Evolutionary conservation across 2,113 vertebrate genomes (phyloP).

Genomic region (Thryonomys swinderianus): DNA sequence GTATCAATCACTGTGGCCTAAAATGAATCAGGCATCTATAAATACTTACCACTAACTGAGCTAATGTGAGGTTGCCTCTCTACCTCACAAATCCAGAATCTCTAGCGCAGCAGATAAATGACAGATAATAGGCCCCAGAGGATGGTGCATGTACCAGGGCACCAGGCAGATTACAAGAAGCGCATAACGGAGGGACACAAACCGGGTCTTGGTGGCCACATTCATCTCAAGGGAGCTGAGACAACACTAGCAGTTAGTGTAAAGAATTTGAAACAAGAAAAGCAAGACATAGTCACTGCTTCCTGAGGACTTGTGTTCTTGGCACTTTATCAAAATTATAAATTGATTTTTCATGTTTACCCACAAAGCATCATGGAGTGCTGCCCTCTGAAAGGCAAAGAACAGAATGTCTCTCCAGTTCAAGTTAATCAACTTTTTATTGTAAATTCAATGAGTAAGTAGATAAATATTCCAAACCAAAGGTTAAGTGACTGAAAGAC

Average conservation of each 20-base stretch:
- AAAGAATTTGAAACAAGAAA: not conserved
- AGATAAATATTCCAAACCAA: constrained; percentile 71
- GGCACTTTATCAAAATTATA: not conserved
- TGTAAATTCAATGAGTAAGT: constrained; percentile 53
- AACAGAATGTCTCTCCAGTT: not conserved
- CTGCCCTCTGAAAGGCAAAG: not conserved
- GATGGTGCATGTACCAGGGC: not conserved
- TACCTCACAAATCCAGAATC: not conserved
- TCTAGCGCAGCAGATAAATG: not conserved
- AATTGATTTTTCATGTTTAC: not conserved
- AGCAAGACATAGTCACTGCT: not conserved
- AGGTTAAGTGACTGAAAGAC: constrained; percentile 62
- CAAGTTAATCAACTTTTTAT: constrained; percentile 36
- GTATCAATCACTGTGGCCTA: not conserved
- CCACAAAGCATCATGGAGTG: not conserved
- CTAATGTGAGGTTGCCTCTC: not conserved
- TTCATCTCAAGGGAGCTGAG: not conserved
- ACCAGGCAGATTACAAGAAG: not conserved
- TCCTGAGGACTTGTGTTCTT: not conserved
- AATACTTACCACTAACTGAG: not conserved
- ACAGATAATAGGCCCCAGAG: not conserved
- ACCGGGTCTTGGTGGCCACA: not conserved
- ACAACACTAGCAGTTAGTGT: not conserved
- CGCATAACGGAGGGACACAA: not conserved
- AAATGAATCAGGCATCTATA: not conserved